Evolutionary conservation across 2,888 invertebrate species (phyloP).

Genomic region (Anorthoa munda): DNA sequence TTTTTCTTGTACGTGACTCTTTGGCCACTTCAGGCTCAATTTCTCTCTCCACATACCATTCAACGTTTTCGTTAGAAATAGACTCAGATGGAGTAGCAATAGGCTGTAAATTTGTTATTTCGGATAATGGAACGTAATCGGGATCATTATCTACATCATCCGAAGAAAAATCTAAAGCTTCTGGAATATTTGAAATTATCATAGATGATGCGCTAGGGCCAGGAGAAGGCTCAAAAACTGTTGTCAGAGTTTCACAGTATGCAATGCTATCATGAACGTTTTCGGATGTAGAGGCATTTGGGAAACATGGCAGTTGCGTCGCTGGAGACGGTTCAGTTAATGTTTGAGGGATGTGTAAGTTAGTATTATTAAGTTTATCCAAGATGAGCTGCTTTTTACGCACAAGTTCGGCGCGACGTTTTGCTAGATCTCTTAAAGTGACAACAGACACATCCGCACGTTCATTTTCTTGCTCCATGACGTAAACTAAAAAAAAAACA

Average conservation of each 20-base stretch:
- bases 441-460: constrained; percentile 43
- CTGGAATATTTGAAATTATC: constrained; percentile 7
- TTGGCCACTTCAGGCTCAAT: constrained; percentile 8
- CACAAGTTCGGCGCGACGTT: constrained; percentile 36
- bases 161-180: constrained; percentile 20
- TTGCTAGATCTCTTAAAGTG: constrained; percentile 37
- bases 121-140: constrained; percentile 23
- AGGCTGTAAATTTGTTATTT: constrained; percentile 27
- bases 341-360: constrained; percentile 31
- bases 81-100: constrained; percentile 30
- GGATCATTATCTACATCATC: constrained; percentile 19
- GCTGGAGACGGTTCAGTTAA: constrained; percentile 40
- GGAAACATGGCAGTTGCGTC: constrained; percentile 42
- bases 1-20: constrained; percentile 10
- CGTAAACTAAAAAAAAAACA: constrained; percentile 26
- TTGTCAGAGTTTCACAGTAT: constrained; percentile 40
- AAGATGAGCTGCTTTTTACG: constrained; percentile 39
- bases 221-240: constrained; percentile 15
- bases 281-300: constrained; percentile 38
- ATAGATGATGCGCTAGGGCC: constrained; percentile 12
- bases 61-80: constrained; percentile 11
- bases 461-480: constrained; percentile 44
- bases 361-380: constrained; percentile 37
- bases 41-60: constrained; percentile 14
- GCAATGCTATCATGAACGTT: constrained; percentile 44